These are phyloP conservation scores for Machimus rusticus DNA, from an alignment of 2,888 invertebrate species.

Conservation along the genomic window DNA sequence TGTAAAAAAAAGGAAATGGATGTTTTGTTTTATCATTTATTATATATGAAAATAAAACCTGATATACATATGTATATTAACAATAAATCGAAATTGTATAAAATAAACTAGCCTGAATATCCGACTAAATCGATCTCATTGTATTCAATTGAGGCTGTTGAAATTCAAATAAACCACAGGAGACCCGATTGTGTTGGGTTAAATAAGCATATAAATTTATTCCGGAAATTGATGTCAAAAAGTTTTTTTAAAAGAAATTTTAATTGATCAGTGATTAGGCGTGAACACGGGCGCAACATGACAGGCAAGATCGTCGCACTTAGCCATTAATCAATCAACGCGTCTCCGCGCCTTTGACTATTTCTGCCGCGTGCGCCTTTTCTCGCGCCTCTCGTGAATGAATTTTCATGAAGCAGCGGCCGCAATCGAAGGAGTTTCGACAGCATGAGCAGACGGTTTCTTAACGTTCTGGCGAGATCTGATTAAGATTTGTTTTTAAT, in stretches of 20 bases:
- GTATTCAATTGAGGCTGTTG: background rate
- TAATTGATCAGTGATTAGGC: slow-evolving; percentile 33
- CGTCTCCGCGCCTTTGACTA: background rate
- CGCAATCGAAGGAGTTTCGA: background rate
- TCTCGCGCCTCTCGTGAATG: background rate
- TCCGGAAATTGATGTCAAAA: slow-evolving; percentile 17
- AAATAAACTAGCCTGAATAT: background rate
- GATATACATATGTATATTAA: background rate
- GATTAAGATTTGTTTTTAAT: slow-evolving; percentile 22
- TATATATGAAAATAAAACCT: background rate
- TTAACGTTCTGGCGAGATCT: background rate
- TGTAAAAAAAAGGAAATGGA: background rate
- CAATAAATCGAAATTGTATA: background rate
- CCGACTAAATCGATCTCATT: background rate
- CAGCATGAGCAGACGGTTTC: background rate
- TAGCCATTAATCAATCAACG: slow-evolving; percentile 15
- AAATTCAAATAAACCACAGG: background rate
- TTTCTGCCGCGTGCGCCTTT: background rate
- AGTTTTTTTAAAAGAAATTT: background rate
- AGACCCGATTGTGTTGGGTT: background rate
- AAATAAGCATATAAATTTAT: background rate
- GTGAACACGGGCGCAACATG: slow-evolving; percentile 25
- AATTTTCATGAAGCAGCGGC: background rate
- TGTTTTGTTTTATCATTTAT: background rate
- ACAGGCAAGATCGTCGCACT: slow-evolving; percentile 15